A percentile compares a stretch with the other conserved stretches of the same genome.
phyloP scores from a whole-genome alignment of 2,888 invertebrate genomes.

The Xestia ashworthii region DNA sequence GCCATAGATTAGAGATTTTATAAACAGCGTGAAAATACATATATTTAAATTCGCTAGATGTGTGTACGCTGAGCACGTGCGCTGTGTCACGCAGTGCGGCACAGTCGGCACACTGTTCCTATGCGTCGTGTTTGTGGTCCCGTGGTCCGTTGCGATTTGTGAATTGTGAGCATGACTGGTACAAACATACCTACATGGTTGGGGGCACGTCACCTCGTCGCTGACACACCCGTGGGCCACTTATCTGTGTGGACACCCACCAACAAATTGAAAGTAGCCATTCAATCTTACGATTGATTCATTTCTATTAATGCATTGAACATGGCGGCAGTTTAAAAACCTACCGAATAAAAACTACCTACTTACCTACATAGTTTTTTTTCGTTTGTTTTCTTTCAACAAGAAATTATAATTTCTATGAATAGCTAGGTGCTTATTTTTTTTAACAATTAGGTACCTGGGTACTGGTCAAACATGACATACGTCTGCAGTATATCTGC shows the following conservation, averaged over 20 bases:
- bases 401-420: not conserved
- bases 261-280: conserved; percentile 17
- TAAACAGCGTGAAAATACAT: not conserved
- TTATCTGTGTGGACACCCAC: conserved; percentile 17
- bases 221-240: conserved; percentile 66
- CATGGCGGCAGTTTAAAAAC: not conserved
- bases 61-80: conserved; percentile 47
- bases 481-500: not conserved
- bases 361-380: too few species aligned
- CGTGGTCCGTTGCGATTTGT: conserved; percentile 58
- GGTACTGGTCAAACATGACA: not conserved
- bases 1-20: conserved; percentile 9
- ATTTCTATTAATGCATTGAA: not conserved
- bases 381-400: not conserved
- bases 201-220: conserved; percentile 73
- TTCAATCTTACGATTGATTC: conserved; percentile 18
- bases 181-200: conserved; percentile 61
- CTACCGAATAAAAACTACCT: not conserved
- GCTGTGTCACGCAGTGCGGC: conserved; percentile 40
- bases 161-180: conserved; percentile 56
- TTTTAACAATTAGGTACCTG: not conserved
- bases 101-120: conserved; percentile 4
- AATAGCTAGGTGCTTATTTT: not conserved
- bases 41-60: conserved; percentile 21
- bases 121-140: conserved; percentile 29